Evolutionary conservation across 2,888 invertebrate genomes (phyloP), one percentile per base, ranked within the genome.

Genomic region (Tetheella fluctuosa): DNA sequence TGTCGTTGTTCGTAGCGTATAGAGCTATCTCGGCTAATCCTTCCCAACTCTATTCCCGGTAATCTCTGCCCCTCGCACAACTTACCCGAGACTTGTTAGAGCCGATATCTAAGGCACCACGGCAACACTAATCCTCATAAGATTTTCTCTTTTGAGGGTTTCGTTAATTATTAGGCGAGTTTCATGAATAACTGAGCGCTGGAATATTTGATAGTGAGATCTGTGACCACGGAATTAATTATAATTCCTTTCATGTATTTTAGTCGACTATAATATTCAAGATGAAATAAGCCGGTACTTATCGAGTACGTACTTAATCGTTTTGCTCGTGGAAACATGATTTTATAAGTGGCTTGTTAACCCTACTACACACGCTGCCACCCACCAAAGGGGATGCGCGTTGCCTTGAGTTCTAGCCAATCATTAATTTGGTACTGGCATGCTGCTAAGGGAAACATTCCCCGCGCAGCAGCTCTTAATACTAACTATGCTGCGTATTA

Each of bases 61-160:
- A 87, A 88, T 85, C 87, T 83, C 71, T 76, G 76, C 76, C 79
- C 76, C 77, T 71, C 73, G 75, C 67, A 74, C 71, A 76, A 84
- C 81, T 86, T 82, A 79, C 78, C 73, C 69, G 73, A 70, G 76
- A 75, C 77, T 82, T 81, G 78, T 81, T 79, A 73, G 76, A 76
- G 72, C 78, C 74, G 83, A 81, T 83, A 83, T 82, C 79, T 77
- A 62, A 67, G 71, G 72, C 72, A 63, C 71, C 70, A 73, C 68
- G 68, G 74, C 64, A 70, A 70, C 74, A 66, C 67, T 85, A 84
- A 86, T 81, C 84, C 82, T 69, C 74, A 74, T 78, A 80, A 84
- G 81, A 81, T 79, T 80, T 74, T 73, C 79, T 80, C 81, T 84
- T 86, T 83, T 77, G 76, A 78, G 74, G 74, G 72, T 71, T 74